Base-by-base conservation (phyloP, 2,113 vertebrate genomes). In the Taurulus bubalis region DNA sequence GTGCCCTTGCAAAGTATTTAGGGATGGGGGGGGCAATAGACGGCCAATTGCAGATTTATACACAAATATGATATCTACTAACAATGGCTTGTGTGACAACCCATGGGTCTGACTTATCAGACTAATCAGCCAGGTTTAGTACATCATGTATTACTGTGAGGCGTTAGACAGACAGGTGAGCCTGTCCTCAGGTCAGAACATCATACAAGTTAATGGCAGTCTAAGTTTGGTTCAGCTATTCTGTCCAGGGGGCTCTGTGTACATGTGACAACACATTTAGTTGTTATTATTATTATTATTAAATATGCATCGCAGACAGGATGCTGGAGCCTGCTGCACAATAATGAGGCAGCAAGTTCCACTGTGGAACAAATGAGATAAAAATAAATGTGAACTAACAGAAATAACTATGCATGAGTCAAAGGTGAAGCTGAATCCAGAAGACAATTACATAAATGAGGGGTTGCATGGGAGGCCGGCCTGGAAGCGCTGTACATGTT, bases 131-230 rank as follows among this genome's bases (percentile, higher is more conserved):
- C 67, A 70, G 14, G 32, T n/a, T 51, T 8, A 51, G 28, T 49
- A 68, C 67, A 53, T 24, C 47, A 36, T 24, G 66, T 34, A 32
- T 59, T 59, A 53, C 67, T 79, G 45, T 47, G 60, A 72, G 30
- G 68, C 71, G 76, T 77, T 67, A 83, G 16, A 79, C 45, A 51
- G 86, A 72, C 26, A 20, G 32, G 55, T 80, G 78, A 68, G 75
- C 15, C 62, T 80, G 62, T 75, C 77, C 69, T 87, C 77, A 58
- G 79, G 75, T 85, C 72, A 76, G 75, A 69, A 75, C 70, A 66
- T 74, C 45, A 85, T 81, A 80, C 2, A 65, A 81, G 80, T 66
- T 62, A 65, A 88, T 79, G 78, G 47, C 70, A 64, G 24, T 71
- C 63, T 28, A 55, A 58, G 60, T 75, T 70, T 51, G 51, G 62